Conservation (phyloP, 2,113 vertebrate genomes). For the Hyperopisus bebe region DNA sequence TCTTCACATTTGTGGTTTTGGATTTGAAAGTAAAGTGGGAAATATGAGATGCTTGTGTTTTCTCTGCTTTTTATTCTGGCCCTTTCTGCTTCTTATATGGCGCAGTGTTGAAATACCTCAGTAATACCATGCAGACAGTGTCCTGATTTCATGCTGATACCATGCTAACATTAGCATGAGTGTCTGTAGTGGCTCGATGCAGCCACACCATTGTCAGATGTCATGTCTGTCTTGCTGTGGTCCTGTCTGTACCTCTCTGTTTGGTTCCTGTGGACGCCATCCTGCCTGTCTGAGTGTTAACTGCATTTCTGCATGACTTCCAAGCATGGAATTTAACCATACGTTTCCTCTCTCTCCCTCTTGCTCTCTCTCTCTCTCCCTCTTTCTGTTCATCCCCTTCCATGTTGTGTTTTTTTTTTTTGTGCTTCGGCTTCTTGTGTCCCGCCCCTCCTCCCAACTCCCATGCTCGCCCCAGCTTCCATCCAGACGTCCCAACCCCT, state of each 20-base stretch:
- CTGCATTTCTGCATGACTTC: constrained; percentile 41
- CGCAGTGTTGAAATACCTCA: background rate
- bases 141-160: background rate
- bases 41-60: background rate
- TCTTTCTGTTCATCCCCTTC: constrained; percentile 30
- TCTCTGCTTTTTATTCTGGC: background rate
- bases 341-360: constrained; percentile 65
- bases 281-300: background rate
- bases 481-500: constrained; percentile 66
- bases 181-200: background rate
- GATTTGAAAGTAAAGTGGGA: background rate
- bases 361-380: constrained; percentile 31
- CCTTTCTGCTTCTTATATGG: background rate
- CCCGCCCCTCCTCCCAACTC: constrained; percentile 24
- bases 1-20: background rate
- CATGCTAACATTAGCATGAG: background rate
- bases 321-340: constrained; percentile 70
- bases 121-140: background rate
- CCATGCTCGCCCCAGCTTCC: constrained; percentile 65
- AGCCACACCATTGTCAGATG: background rate
- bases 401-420: background rate
- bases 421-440: background rate
- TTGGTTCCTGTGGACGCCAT: background rate
- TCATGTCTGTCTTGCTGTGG: background rate
- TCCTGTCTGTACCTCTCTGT: background rate